Base-by-base conservation (phyloP, 2,888 invertebrate genomes). In the Conistra vaccinii region DNA sequence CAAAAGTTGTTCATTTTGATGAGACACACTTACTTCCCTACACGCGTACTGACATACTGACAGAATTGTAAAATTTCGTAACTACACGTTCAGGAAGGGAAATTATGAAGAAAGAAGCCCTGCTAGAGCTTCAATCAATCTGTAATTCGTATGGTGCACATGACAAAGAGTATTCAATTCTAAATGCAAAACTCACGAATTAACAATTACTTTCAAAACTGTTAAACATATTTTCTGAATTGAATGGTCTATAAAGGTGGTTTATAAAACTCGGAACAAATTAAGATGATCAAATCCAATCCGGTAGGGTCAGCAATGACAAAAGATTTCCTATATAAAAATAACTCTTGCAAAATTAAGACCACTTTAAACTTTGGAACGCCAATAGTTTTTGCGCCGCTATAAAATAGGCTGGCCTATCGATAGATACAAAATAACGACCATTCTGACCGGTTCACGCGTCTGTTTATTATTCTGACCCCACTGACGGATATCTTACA, bases 1-100 rank as follows among this genome's bases (percentile, higher is more conserved):
- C 76, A 53, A 71, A 73, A 66, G 61, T 69, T 74, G 68, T 70
- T 81, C 71, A 86, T 86, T 81, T 81, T 65, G 70, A 69, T 75
- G 65, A 60, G 73, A 39, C 45, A 76, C 73, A 87, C 83, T 83
- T 58, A 78, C 76, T 73, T 85, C 76, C 70, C 66, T 39, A 57
- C 65, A 23, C 42, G 48, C 20, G 26, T 29, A 35, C 66, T 20
- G 29, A 39, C 45, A 58, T 14, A 14, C 42, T 39, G 42, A 35
- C n/a, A 12, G 55, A 69, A 69, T 60, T 51, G 45, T 23, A 65
- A 32, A 72, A 26, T 73, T 57, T 66, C 61, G 17, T 53, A 45
- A 32, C 20, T 23, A 26, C 39, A 53, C 32, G 17, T 62, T 55
- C 66, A 53, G 35, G 55, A 61, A 69, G 57, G 14, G 42, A 70